phyloP scores from a whole-genome alignment of 2,797 vertebrate species.

The Poeciliopsis turneri region DNA sequence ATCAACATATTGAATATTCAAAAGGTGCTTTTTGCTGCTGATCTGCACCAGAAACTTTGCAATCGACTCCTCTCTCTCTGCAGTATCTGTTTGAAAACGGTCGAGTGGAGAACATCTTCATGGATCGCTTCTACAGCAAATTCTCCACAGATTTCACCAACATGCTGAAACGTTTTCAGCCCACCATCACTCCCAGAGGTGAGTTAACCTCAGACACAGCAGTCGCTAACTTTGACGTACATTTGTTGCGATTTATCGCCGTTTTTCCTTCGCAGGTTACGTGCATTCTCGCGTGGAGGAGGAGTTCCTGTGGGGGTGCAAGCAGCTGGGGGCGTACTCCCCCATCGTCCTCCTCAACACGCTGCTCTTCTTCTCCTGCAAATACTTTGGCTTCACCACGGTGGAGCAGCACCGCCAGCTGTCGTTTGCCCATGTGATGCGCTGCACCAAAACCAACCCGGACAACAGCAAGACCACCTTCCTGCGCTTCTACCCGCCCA shows the following conservation, averaged over 20 bases:
- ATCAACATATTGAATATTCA: not conserved
- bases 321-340: slow-evolving; percentile 96
- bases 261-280: slow-evolving; percentile 80
- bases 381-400: slow-evolving; percentile 92
- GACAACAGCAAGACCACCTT: slow-evolving; percentile 91
- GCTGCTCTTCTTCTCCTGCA: slow-evolving; percentile 97
- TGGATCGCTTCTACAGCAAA: slow-evolving; percentile 92
- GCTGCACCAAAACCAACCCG: slow-evolving; percentile 88
- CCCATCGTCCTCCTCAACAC: slow-evolving; percentile 98
- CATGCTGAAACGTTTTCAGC: slow-evolving; percentile 90
- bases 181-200: slow-evolving; percentile 91
- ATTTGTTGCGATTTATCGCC: not conserved
- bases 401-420: slow-evolving; percentile 93
- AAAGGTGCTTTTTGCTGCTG: not conserved
- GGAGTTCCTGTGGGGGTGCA: slow-evolving; percentile 96
- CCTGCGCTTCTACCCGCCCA: slow-evolving; percentile 94
- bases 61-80: not conserved
- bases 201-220: slow-evolving; percentile 54
- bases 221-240: too few relatives aligned
- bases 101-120: slow-evolving; percentile 99
- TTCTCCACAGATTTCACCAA: slow-evolving; percentile 93
- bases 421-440: slow-evolving; percentile 95
- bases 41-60: not conserved
- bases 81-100: slow-evolving; percentile 97
- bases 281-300: slow-evolving; percentile 96